phyloP scores from a whole-genome alignment of 2,888 invertebrate species.

The Phorcus lineatus region DNA sequence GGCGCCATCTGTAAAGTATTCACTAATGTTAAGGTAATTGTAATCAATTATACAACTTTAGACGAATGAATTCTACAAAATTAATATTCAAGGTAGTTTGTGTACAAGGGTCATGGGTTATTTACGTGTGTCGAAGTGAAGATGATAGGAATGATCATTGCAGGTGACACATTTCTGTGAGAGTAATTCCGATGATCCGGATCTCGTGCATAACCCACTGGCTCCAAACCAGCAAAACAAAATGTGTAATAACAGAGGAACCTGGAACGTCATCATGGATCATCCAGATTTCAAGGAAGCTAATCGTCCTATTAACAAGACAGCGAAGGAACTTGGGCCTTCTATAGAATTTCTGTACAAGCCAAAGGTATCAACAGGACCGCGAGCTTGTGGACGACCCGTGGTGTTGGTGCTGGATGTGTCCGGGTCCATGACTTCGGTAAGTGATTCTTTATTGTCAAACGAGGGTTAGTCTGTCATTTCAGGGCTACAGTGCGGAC shows the following conservation, averaged over 20 bases:
- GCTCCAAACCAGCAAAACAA: not conserved
- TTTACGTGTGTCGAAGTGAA: not conserved
- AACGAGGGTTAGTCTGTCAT: too few relatives aligned
- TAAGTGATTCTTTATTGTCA: not conserved
- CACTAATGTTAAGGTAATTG: too few relatives aligned
- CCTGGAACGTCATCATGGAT: not conserved
- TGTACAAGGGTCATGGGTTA: too few relatives aligned
- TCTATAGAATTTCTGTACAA: not conserved
- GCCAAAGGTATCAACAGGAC: not conserved
- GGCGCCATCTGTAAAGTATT: too few relatives aligned
- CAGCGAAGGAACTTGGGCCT: not conserved
- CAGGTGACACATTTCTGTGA: constrained; percentile 1
- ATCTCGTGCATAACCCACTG: not conserved
- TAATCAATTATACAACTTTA: too few relatives aligned
- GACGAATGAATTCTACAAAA: too few relatives aligned
- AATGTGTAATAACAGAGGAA: not conserved
- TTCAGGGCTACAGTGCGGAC: too few relatives aligned
- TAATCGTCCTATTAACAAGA: not conserved
- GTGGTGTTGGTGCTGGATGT: not conserved
- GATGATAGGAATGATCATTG: not conserved
- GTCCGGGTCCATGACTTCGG: not conserved
- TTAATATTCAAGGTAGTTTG: too few relatives aligned
- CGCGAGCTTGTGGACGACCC: not conserved
- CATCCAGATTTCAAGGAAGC: not conserved
- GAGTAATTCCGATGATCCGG: not conserved